Conservation (phyloP, 2,888 invertebrate species). For the Herminia tarsipennalis region DNA sequence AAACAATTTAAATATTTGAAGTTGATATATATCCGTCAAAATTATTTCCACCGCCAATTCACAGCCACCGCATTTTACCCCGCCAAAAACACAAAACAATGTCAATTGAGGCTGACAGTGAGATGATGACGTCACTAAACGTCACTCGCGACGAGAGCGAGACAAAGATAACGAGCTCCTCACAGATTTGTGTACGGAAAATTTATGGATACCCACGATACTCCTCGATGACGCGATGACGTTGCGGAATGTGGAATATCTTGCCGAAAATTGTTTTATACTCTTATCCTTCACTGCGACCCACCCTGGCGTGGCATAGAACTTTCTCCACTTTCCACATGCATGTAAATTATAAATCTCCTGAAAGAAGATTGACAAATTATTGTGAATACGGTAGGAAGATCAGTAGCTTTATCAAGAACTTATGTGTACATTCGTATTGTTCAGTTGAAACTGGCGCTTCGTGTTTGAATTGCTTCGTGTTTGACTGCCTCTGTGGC, state of each 20-base stretch:
- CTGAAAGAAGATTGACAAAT: too few species aligned
- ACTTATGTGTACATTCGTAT: too few species aligned
- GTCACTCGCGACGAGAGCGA: conserved; percentile 50
- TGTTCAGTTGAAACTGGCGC: too few species aligned
- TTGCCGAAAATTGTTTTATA: conserved; percentile 37
- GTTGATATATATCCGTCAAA: neutral
- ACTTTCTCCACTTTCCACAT: too few species aligned
- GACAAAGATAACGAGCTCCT: conserved; percentile 65
- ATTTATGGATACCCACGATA: conserved; percentile 57
- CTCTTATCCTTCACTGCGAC: conserved; percentile 11
- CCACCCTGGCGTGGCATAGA: too few species aligned
- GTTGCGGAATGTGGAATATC: conserved; percentile 36
- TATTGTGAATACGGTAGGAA: too few species aligned
- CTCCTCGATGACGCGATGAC: conserved; percentile 47
- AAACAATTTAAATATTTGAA: neutral
- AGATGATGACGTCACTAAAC: conserved; percentile 74
- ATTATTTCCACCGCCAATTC: conserved; percentile 10
- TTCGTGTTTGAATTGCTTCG: too few species aligned
- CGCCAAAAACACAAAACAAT: conserved; percentile 51
- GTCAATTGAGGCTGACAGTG: conserved; percentile 59
- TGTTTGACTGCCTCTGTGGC: too few species aligned
- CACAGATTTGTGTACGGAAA: conserved; percentile 62
- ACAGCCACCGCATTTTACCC: conserved; percentile 7
- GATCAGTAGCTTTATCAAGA: too few species aligned
- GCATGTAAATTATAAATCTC: too few species aligned